Base-by-base conservation (phyloP, 2,797 vertebrate species). In the Hemibagrus guttatus region DNA sequence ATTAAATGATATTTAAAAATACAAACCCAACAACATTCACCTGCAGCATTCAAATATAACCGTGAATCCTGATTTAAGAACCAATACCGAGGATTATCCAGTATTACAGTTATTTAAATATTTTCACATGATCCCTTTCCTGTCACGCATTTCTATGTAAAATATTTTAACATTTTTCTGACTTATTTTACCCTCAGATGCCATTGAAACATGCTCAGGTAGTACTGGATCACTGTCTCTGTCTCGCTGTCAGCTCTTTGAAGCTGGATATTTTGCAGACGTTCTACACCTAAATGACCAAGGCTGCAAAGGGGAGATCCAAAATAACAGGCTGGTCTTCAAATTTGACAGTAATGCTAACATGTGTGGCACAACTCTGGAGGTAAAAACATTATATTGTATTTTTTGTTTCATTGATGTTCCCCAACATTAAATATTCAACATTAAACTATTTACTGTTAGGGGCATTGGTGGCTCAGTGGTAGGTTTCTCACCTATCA, bases 191-290 rank as follows among this genome's bases (percentile, higher is more conserved):
- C 14, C 35, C 21, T 76, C 23, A 89, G 86, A 89, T 59, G 39
- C 76, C 23, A 21, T 7, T 4, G 61, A 88, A 28, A 28, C 17
- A 6, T 89, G 89, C 71, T 21, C 28, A 19, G 74, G 76, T 23
- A 71, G 80, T 19, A 42, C 63, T n/a, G 91, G 87, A 6, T 52
- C 23, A 0, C 42, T 87, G 14, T 87, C 81, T 56, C 79, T 89
- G 13, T 90, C 89, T n/a, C 85, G 85, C 13, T 89, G 89, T 61
- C 86, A 84, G 31, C 86, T 89, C 23, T 89, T 89, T 82, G 89
- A 89, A 76, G 56, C 52, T 56, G 71, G 87, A 71, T 88, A 71
- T 88, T 0, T 11, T 58, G 31, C 78, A 71, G 78, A 86, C n/a
- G n/a, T 14, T 26, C 71, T 89, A 9, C 87, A 89, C 46, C 66